Evolutionary conservation across 2,113 vertebrate species (phyloP), one percentile per base, ranked within the genome.

Genomic region (Pterocles orientalis): DNA sequence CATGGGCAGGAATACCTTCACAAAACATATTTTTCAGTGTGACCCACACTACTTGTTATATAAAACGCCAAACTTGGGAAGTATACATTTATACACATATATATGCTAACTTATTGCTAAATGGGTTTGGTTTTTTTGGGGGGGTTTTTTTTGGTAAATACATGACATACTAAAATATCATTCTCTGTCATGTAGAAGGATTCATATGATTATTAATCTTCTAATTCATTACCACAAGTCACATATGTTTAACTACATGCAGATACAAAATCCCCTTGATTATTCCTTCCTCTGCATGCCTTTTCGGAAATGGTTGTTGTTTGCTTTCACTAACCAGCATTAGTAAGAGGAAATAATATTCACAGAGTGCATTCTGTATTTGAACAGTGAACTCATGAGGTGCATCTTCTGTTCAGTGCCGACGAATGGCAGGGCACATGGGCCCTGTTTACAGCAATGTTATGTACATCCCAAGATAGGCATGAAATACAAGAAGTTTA

Each of bases 361-460:
- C 62, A 53, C 28, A 71, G 45, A 47, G 14, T 34, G 26, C 25
- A 34, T 25, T 21, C 8, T 41, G 41, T 61, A 66, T 39, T 18
- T 53, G 58, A 70, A 36, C 31, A 57, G 10, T 10, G 9, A 73
- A 57, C 31, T 88, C 45, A 70, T 28, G 11, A 88, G 18, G 24
- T 83, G 5, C 7, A 25, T 45, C 25, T 66, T 70, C 51, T 70
- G 18, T 45, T 57, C 58, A 54, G 0, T 54, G 9, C 2, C 0
- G 0, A 54, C 17, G 13, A 69, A 51, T 0, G 3, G 33, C 2
- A 68, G 13, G 15, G 18, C 28, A 53, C 39, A 7, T 13, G 18
- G 31, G 19, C 14, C 15, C 26, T 47, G 3, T 50, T 86, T 78
- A 83, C 66, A 81, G 34, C 50, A 77, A 43, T 9, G 4, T 58